These are phyloP conservation scores for Acanthurus tractus DNA, from an alignment of 2,797 vertebrate species.

Conservation along the genomic window DNA sequence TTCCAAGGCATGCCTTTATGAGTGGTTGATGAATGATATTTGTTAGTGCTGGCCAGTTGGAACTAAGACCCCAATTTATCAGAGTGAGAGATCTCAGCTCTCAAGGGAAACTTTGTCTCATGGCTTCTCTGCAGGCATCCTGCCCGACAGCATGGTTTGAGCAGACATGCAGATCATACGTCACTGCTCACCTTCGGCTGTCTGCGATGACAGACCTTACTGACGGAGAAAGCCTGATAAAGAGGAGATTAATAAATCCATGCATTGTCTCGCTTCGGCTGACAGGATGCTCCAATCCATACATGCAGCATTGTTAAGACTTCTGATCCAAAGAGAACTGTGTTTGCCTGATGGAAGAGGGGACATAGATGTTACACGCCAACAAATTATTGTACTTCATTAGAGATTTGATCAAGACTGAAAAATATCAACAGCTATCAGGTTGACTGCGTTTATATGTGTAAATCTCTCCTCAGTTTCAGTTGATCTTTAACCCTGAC, in stretches of 20 bases:
- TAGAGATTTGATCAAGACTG: neutral
- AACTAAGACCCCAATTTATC: slow-evolving; percentile 61
- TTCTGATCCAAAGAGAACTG: neutral
- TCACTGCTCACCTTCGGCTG: slow-evolving; percentile 24
- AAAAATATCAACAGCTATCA: neutral
- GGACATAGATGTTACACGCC: neutral
- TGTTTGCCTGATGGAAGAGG: neutral
- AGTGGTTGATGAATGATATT: slow-evolving; percentile 65
- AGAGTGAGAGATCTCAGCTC: slow-evolving; percentile 50
- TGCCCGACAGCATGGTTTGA: slow-evolving; percentile 26
- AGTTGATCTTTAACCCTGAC: too few relatives aligned
- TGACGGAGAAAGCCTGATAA: neutral
- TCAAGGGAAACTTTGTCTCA: slow-evolving; percentile 14
- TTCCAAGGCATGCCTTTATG: slow-evolving; percentile 41
- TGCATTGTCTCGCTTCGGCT: neutral
- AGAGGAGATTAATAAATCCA: neutral
- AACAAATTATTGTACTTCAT: neutral
- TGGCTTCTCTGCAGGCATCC: slow-evolving; percentile 13
- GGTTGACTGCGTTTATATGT: neutral
- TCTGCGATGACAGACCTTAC: neutral
- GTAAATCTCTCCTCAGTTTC: too few relatives aligned
- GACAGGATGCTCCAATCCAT: neutral
- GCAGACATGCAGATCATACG: slow-evolving; percentile 2
- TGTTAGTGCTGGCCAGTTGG: slow-evolving; percentile 42
- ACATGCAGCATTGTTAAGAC: neutral